Evolutionary conservation across 2,797 vertebrate species (phyloP), one percentile per base, ranked within the genome.

Genomic region (Cirrhinus mrigala): DNA sequence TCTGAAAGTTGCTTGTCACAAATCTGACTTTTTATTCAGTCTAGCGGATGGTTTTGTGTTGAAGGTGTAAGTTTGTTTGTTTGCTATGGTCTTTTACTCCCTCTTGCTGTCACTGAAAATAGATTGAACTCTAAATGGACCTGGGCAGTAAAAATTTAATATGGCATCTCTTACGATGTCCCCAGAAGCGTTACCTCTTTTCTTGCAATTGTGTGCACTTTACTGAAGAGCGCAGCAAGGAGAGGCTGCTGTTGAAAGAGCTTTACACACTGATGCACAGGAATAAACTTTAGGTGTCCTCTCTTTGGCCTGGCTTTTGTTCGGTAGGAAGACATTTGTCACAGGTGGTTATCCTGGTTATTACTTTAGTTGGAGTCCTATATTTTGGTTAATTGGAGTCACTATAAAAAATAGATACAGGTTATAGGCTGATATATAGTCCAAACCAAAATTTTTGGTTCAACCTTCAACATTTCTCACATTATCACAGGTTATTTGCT

Each of bases 71-170:
- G 52, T 83, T 50, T 46, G 29, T 60, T 56, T 82, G 64, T 64
- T 29, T 83, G 70, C 52, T 50, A 4, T 66, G 56, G 27, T 33
- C 48, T 27, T 64, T 76, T 50, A n/a, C 70, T 83, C 52, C 22
- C 14, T 58, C 54, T 46, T 18, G 9, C 56, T 75, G 24, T 83
- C 27, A 68, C 14, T 77, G 37, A 20, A 79, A 79, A 79, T 64
- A 48, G 58, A 79, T 79, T 64, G 58, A 64, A 48, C 24, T 79
- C n/a, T 64, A 79, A 79, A 64, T 64, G 77, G 58, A 48, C 24
- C 3, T 12, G 46, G 56, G 56, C 77, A 79, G 77, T 79, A 79
- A 79, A 79, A 79, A 48, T 29, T 14, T 64, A 1, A 79, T 79
- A 64, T 64, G n/a, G 10, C 1, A 1, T 79, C 24, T 29, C 44